Percentiles rank a stretch among this genome's conserved stretches.
These are phyloP conservation scores for Melanargia galathea DNA, from an alignment of 2,888 invertebrate genomes.

Conservation along the genomic window DNA sequence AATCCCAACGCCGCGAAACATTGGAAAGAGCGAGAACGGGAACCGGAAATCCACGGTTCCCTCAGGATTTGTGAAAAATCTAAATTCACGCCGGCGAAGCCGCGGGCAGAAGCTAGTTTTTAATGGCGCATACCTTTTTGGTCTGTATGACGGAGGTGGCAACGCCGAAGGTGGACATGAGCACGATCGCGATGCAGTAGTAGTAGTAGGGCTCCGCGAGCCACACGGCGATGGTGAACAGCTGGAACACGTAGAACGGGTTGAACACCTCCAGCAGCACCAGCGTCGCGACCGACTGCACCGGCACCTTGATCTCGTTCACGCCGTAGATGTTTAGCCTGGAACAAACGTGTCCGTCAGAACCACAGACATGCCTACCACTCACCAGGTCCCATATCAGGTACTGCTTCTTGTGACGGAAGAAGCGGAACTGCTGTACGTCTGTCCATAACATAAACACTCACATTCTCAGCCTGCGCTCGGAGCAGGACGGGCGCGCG, in stretches of 20 bases:
- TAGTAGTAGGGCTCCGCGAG: constrained; percentile 94
- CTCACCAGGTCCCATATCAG: no score
- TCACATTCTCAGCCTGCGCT: no score
- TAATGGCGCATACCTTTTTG: constrained; percentile 83
- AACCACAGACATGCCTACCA: not conserved
- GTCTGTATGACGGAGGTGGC: constrained; percentile 92
- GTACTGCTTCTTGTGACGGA: no score
- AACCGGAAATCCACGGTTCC: no score
- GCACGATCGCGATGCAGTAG: constrained; percentile 92
- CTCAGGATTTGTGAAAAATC: no score
- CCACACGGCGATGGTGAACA: constrained; percentile 95
- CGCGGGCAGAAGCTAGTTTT: not conserved
- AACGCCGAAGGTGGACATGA: constrained; percentile 92
- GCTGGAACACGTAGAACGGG: constrained; percentile 97
- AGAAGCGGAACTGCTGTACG: constrained; percentile 49
- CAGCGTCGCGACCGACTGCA: constrained; percentile 87
- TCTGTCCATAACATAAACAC: no score
- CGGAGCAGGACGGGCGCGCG: no score
- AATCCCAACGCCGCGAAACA: no score
- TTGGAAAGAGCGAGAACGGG: no score
- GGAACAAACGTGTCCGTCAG: constrained; percentile 31
- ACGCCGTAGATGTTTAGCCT: constrained; percentile 91
- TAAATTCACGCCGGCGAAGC: not conserved
- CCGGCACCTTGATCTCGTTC: constrained; percentile 92
- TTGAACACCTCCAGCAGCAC: constrained; percentile 92